Evolutionary conservation across 1,140 invertebrate species (phyloP).

Genomic region (Portunus trituberculatus): DNA sequence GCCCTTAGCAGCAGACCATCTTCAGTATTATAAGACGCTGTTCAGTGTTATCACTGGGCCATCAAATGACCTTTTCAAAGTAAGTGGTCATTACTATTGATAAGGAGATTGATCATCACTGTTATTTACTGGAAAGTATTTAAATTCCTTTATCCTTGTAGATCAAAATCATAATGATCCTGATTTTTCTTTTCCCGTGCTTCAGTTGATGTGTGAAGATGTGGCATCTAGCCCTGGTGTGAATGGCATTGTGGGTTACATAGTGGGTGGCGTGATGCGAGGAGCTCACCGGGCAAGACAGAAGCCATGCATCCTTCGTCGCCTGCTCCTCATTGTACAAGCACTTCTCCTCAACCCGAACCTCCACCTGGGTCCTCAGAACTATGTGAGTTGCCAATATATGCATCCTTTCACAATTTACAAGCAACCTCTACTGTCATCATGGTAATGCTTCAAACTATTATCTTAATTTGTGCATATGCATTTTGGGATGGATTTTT

Average conservation of each 20-base stretch:
- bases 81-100: constrained; percentile 3
- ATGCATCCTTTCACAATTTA: too few species aligned
- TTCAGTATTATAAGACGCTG: constrained; percentile 63
- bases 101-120: not conserved
- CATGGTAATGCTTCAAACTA: too few species aligned
- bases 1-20: constrained; percentile 51
- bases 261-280: constrained; percentile 68
- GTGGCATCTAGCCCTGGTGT: constrained; percentile 66
- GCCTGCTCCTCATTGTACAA: constrained; percentile 72
- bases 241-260: constrained; percentile 67
- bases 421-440: too few species aligned
- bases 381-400: constrained; percentile 70
- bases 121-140: not conserved
- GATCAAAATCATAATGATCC: not conserved
- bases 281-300: constrained; percentile 74
- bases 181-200: not conserved
- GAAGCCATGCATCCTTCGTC: constrained; percentile 72
- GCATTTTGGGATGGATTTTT: too few species aligned
- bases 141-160: not conserved
- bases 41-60: constrained; percentile 66
- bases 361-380: constrained; percentile 73
- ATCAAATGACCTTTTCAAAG: constrained; percentile 71
- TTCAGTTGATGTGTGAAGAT: constrained; percentile 73
- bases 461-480: too few species aligned
- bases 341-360: constrained; percentile 73